A percentile compares a stretch with the other conserved stretches of the same genome.
phyloP scores from a whole-genome alignment of 2,888 invertebrate genomes.

The Ditylenchus weischeri region DNA sequence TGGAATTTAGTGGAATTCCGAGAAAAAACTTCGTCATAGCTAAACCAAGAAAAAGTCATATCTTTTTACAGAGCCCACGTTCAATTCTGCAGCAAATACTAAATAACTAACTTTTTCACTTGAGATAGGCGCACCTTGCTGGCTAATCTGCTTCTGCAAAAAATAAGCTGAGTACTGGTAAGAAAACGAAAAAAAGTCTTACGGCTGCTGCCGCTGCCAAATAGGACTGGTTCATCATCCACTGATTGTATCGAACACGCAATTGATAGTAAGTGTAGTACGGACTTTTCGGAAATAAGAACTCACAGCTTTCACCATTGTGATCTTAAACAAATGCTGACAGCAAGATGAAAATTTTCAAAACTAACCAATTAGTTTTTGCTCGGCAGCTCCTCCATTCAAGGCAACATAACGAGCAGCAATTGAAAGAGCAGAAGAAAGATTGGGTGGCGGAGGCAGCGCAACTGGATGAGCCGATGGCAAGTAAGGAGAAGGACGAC shows the following conservation, averaged over 20 bases:
- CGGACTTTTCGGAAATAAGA: constrained; percentile 74
- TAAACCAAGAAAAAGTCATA: no score
- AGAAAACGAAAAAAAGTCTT: no score
- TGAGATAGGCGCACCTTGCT: no score
- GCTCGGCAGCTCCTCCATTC: constrained; percentile 87
- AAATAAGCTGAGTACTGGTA: neutral
- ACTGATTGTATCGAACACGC: constrained; percentile 31
- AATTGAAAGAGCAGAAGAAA: constrained; percentile 84
- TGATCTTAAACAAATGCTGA: constrained; percentile 14
- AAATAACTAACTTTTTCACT: no score
- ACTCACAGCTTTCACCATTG: constrained; percentile 78
- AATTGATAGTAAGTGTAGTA: constrained; percentile 76
- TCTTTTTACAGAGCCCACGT: no score
- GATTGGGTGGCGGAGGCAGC: constrained; percentile 73
- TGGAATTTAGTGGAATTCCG: no score
- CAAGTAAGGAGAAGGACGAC: constrained; percentile 29
- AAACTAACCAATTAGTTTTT: constrained; percentile 61
- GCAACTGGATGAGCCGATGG: constrained; percentile 38
- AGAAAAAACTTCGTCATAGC: no score
- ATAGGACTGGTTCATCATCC: constrained; percentile 22
- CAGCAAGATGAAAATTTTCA: neutral
- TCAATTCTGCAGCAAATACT: no score
- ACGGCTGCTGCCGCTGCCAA: constrained; percentile 1
- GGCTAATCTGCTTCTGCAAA: neutral
- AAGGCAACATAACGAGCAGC: constrained; percentile 93